A percentile compares a stretch with the other conserved stretches of the same genome.
phyloP scores from a whole-genome alignment of 1,140 invertebrate species.

The Epicauta chinensis region DNA sequence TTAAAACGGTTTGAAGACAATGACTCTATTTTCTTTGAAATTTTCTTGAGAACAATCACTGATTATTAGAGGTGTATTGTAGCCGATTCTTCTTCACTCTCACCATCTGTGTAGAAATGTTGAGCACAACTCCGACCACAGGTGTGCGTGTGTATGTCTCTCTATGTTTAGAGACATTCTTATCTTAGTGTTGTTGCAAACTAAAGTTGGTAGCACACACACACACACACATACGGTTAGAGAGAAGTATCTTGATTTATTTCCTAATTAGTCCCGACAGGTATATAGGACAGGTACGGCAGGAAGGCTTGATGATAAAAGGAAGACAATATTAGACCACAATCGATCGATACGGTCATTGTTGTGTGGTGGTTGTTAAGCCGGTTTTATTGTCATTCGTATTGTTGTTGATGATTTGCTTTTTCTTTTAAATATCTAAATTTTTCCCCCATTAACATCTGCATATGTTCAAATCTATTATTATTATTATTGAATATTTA shows the following conservation, averaged over 20 bases:
- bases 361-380: no score
- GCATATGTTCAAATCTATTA: no score
- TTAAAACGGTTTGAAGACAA: constrained; percentile 2
- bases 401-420: no score
- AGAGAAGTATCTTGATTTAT: constrained; percentile 30
- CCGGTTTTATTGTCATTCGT: no score
- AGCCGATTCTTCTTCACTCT: neutral
- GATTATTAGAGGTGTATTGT: constrained; percentile 13
- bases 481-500: no score
- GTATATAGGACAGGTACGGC: constrained; percentile 33
- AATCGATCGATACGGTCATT: no score
- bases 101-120: neutral
- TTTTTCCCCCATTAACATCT: neutral
- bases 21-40: constrained; percentile 14
- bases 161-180: no score
- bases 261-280: constrained; percentile 35
- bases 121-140: constrained; percentile 12
- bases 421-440: neutral
- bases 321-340: constrained; percentile 13
- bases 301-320: constrained; percentile 25
- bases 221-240: constrained; percentile 4
- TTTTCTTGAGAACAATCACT: constrained; percentile 3
- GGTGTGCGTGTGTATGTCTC: constrained; percentile 25
- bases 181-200: constrained; percentile 4
- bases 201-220: constrained; percentile 22